Conservation (phyloP, 1,140 invertebrate species). For the Agrypnia vestita region DNA sequence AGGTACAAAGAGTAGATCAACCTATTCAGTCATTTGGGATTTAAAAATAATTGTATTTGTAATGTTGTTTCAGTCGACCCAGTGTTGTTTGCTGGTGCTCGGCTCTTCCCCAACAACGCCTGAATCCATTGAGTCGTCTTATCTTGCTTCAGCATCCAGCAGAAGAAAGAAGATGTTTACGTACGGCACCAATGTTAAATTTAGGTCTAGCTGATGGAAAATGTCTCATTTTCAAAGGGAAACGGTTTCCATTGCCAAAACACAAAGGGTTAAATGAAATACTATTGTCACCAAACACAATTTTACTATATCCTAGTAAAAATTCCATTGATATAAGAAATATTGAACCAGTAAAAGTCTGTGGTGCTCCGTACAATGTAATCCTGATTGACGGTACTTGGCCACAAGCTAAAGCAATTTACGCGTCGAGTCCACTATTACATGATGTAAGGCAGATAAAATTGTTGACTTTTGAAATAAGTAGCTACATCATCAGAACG, state of each 20-base stretch:
- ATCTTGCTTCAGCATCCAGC: conserved; percentile 94
- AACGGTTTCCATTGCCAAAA: conserved; percentile 84
- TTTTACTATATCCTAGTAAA: conserved; percentile 89
- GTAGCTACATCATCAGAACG: conserved; percentile 93
- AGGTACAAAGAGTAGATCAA: too few relatives aligned
- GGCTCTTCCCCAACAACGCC: conserved; percentile 80
- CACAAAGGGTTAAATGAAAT: conserved; percentile 80
- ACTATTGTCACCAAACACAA: conserved; percentile 79
- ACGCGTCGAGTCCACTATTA: conserved; percentile 81
- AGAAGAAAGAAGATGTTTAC: conserved; percentile 90
- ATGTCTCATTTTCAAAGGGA: conserved; percentile 87
- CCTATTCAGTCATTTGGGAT: too few relatives aligned
- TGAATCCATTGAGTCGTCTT: conserved; percentile 80
- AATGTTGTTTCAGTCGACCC: conserved; percentile 80
- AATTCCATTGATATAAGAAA: conserved; percentile 78
- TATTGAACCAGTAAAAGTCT: conserved; percentile 65
- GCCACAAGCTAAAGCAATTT: conserved; percentile 93
- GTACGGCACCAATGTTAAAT: conserved; percentile 91
- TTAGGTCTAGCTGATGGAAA: conserved; percentile 81
- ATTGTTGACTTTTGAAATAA: conserved; percentile 79
- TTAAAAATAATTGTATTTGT: background rate
- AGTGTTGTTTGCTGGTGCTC: conserved; percentile 91
- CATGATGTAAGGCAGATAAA: conserved; percentile 83
- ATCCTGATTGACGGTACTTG: conserved; percentile 94
- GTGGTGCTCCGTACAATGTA: conserved; percentile 80